phyloP scores from a whole-genome alignment of 2,797 vertebrate genomes.

The Fistularia tabacaria region DNA sequence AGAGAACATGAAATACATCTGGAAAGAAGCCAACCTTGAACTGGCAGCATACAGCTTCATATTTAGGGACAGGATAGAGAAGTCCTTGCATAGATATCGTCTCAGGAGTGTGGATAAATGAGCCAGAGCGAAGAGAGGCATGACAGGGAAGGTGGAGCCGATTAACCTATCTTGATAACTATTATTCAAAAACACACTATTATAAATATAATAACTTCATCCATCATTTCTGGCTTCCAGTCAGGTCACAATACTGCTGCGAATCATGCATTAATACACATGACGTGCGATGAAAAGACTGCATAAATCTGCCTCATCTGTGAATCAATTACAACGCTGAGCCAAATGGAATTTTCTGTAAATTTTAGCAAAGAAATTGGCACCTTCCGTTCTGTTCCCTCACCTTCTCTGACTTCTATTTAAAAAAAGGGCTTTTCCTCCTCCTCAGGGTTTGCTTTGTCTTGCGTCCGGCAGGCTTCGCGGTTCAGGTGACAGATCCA shows the following conservation, averaged over 20 bases:
- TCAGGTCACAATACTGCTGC: constrained; percentile 37
- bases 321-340: constrained; percentile 17
- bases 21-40: constrained; percentile 1
- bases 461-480: constrained; percentile 26
- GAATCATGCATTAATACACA: background rate
- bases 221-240: constrained; percentile 13
- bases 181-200: background rate
- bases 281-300: constrained; percentile 15
- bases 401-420: background rate
- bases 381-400: constrained; percentile 16
- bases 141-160: background rate
- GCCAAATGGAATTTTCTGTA: constrained; percentile 1
- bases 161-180: background rate
- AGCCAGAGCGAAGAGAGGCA: constrained; percentile 4
- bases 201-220: constrained; percentile 13
- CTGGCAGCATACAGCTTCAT: constrained; percentile 39
- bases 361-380: constrained; percentile 44
- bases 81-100: constrained; percentile 70
- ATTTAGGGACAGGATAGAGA: constrained; percentile 34
- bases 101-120: constrained; percentile 13
- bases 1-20: background rate
- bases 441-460: constrained; percentile 24
- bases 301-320: background rate
- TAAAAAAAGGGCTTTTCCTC: constrained; percentile 1
- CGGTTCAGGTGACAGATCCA: constrained; percentile 76